Percentiles rank a stretch among this genome's conserved stretches.
Conservation (phyloP, 2,888 invertebrate genomes). For the Hirtodrosophila trivittata region DNA sequence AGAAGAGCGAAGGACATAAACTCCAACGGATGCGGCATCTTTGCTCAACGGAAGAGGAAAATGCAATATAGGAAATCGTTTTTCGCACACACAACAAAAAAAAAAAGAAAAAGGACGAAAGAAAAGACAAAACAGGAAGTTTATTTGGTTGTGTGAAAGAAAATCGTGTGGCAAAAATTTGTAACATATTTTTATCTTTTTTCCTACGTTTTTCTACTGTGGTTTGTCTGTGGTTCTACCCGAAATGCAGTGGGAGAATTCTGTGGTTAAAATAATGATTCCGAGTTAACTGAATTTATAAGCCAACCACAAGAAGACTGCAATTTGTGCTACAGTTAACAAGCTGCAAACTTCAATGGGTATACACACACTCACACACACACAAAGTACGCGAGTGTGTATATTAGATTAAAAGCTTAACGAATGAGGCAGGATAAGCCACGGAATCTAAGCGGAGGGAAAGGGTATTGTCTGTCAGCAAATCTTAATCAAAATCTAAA, state of each 20-base stretch:
- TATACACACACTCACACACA: no score
- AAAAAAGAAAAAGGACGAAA: conserved; percentile 2
- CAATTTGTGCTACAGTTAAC: conserved; percentile 19
- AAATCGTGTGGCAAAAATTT: conserved; percentile 41
- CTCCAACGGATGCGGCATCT: conserved; percentile 79
- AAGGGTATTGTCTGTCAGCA: no score
- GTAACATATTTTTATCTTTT: conserved; percentile 25
- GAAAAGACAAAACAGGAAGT: conserved; percentile 69
- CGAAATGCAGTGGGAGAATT: conserved; percentile 5
- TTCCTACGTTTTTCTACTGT: background rate
- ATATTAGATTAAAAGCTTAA: no score
- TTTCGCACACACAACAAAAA: conserved; percentile 65
- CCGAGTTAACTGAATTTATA: conserved; percentile 32
- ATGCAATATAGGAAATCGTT: conserved; percentile 84
- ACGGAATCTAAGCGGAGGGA: no score
- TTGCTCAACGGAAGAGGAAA: conserved; percentile 81
- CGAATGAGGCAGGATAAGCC: no score
- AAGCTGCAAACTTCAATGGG: conserved; percentile 19
- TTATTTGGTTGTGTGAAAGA: conserved; percentile 58
- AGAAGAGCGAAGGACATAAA: conserved; percentile 24
- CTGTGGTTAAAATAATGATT: conserved; percentile 28
- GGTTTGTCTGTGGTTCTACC: no score
- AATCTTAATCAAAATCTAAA: no score
- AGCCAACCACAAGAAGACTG: conserved; percentile 13
- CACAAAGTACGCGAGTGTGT: no score